A percentile compares a stretch with the other conserved stretches of the same genome.
These are phyloP conservation scores for Silurus aristotelis DNA, from an alignment of 2,797 vertebrate species.

Conservation along the genomic window DNA sequence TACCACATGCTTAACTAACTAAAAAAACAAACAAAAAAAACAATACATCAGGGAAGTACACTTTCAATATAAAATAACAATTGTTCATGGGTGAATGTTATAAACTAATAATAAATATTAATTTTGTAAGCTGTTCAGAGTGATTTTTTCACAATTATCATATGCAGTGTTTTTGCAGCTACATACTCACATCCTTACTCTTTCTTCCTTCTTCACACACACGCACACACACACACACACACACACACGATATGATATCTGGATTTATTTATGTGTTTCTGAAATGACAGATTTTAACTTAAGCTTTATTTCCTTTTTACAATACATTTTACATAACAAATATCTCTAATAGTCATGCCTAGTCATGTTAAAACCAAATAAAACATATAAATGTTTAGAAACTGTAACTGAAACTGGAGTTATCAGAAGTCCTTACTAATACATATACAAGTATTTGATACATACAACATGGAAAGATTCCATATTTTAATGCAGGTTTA, in stretches of 20 bases:
- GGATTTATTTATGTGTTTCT: constrained; percentile 64
- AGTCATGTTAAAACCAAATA: constrained; percentile 57
- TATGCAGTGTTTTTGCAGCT: constrained; percentile 5
- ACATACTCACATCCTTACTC: neutral
- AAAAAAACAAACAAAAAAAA: neutral
- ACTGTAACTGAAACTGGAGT: constrained; percentile 55
- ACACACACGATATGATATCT: constrained; percentile 49
- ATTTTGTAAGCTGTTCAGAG: neutral
- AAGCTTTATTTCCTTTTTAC: constrained; percentile 75
- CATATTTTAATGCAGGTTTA: constrained; percentile 66
- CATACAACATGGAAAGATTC: constrained; percentile 59
- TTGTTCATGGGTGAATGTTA: neutral
- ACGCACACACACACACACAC: neutral
- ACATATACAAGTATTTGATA: constrained; percentile 62
- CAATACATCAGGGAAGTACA: neutral
- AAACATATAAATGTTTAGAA: constrained; percentile 60
- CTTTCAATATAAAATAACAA: neutral
- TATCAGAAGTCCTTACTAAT: constrained; percentile 63
- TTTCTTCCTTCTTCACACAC: neutral
- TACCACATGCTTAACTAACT: neutral
- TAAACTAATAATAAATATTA: neutral
- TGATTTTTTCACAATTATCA: neutral
- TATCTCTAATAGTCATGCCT: constrained; percentile 52
- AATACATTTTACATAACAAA: constrained; percentile 73
- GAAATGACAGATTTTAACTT: constrained; percentile 65